Evolutionary conservation across 2,113 vertebrate species (phyloP), one percentile per base, ranked within the genome.

Genomic region (Ctenodactylus gundi): DNA sequence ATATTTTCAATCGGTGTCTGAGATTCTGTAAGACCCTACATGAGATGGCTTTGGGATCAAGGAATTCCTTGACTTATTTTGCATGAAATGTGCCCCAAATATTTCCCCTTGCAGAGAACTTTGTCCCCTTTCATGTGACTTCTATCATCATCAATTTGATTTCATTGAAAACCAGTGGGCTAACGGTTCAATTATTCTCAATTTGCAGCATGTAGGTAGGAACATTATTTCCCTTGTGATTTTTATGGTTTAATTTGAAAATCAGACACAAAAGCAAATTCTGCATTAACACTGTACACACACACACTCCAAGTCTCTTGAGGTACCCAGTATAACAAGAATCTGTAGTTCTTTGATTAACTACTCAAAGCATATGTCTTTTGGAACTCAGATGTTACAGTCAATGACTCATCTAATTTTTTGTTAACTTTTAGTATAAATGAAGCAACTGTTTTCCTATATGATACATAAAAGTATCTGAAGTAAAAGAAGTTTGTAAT

Each of bases 331-430:
- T 36, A 73, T 84, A 76, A 58, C 27, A 51, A 93, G 62, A 44
- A 41, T 73, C 11, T 49, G 75, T 90, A 55, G 87, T 91, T 87
- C 34, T 91, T 4, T 89, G 49, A 94, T 93, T 77, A 94, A 89
- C n/a, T 86, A 10, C 20, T 23, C 11, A 83, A 68, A 9, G 58
- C 57, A 58, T 64, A 91, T 1, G 10, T 36, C 88, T 49, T 93
- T 88, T 53, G 25, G 91, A 94, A 87, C 77, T 90, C 44, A 96
- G 60, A 82, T 51, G 23, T 89, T 84, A 58, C 8, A 62, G 81
- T 41, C 88, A 94, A 77, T 41, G 83, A 25, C 53, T 93, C n/a
- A 70, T 76, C 15, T 76, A 89, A 86, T 96, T 94, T 97, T 87
- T 75, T 62, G 10, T 81, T 94, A 84, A 76, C 29, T 25, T 84